Evolutionary conservation across 2,888 invertebrate species (phyloP), one percentile per base, ranked within the genome.

Genomic region (Epistrophe eligans): DNA sequence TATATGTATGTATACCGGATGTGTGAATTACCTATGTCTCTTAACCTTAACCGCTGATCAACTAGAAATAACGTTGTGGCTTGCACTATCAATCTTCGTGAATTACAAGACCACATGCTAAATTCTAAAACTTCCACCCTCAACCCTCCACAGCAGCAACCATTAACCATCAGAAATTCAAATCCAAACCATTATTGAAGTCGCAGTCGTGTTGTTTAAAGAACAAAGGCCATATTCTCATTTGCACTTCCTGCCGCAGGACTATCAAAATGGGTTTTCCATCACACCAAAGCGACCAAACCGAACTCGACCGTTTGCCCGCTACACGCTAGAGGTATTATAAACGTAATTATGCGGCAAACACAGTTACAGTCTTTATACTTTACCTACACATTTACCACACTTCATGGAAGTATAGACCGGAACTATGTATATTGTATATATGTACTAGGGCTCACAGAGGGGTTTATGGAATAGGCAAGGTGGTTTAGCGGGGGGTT

Each of bases 341-440:
- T 77, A 82, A 85, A 85, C 74, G 82, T 74, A 85, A 85, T 85
- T 85, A 85, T 85, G 85, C 82, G 85, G 73, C 77, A 85, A 81
- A 85, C 77, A 85, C 70, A 81, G 72, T 77, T 67, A 66, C 66
- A 32, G 6, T 35, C 35, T 8, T n/a, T 35, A 35, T 35, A 35
- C 35, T 35, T 35, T 35, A 35, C 35, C 35, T 35, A 35, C 9
- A 35, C 9, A 35, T 2, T 24, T 3, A 24, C 9, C 35, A 35
- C 35, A 35, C 9, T 35, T 2, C 35, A 4, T 32, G 0, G n/a
- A n/a, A n/a, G n/a, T 7, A 35, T 2, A 35, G 28, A 64, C 70
- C 64, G 58, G 79, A 79, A 83, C 72, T 72, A 40, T 40, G 19
- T 13, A 19, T 5, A 32, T 8, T 32, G 17, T 40, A 32, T 38